A percentile compares a stretch with the other conserved stretches of the same genome.
phyloP scores from a whole-genome alignment of 2,113 vertebrate species.

The Typhlomys cinereus region DNA sequence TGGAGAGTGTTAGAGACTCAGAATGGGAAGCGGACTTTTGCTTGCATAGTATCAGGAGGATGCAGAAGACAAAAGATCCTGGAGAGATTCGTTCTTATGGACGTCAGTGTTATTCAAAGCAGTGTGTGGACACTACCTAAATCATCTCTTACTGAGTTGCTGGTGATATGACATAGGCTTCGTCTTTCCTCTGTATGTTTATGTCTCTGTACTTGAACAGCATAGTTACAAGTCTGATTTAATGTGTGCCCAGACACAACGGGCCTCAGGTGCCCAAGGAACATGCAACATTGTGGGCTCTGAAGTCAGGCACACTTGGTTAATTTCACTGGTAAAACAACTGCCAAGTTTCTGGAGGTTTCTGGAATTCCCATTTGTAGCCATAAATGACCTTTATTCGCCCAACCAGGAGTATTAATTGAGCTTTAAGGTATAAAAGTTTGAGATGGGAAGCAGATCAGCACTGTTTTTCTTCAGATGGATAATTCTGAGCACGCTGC shows the following conservation, averaged over 20 bases:
- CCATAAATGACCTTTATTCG: conserved; percentile 7
- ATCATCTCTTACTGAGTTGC: background rate
- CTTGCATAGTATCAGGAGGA: background rate
- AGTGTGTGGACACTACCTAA: background rate
- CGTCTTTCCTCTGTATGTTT: background rate
- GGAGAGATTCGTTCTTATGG: background rate
- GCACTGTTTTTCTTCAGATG: conserved; percentile 17
- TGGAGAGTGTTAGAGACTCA: conserved; percentile 6
- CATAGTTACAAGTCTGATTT: background rate
- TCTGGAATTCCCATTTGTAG: background rate
- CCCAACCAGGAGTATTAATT: background rate
- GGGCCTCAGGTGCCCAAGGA: background rate
- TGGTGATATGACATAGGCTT: conserved; percentile 1
- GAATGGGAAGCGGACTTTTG: background rate
- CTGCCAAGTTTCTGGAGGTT: background rate
- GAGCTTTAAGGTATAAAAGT: background rate
- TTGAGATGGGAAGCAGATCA: background rate
- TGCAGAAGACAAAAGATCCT: background rate
- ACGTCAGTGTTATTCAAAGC: conserved; percentile 38
- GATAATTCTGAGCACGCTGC: background rate
- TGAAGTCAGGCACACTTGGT: background rate
- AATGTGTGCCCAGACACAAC: background rate
- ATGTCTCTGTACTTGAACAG: background rate
- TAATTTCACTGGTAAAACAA: conserved; percentile 15
- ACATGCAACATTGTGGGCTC: background rate